Evolutionary conservation across 2,797 vertebrate species (phyloP).

Genomic region (Microcaecilia unicolor): DNA sequence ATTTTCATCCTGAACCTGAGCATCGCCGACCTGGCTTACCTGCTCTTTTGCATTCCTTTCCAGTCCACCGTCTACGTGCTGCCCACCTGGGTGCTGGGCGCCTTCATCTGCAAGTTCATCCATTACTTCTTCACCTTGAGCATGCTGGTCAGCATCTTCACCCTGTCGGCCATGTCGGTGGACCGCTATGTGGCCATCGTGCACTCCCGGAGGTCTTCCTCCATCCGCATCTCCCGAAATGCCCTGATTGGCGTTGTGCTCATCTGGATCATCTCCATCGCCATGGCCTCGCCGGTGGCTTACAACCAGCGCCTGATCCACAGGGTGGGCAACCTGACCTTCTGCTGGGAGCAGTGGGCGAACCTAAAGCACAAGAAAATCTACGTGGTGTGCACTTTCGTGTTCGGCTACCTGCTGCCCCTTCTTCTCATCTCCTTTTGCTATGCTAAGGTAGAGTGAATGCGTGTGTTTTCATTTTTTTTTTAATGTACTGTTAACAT

Average conservation of each 20-base stretch:
- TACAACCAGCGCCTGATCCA: slow-evolving; percentile 80
- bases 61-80: slow-evolving; percentile 88
- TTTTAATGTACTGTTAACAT: no score
- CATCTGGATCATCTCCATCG: slow-evolving; percentile 85
- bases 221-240: slow-evolving; percentile 73
- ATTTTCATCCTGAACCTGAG: slow-evolving; percentile 96
- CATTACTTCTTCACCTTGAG: slow-evolving; percentile 97
- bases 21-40: slow-evolving; percentile 89
- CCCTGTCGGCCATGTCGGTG: slow-evolving; percentile 91
- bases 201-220: slow-evolving; percentile 81
- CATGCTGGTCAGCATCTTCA: slow-evolving; percentile 97
- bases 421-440: slow-evolving; percentile 93
- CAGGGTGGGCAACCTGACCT: slow-evolving; percentile 68
- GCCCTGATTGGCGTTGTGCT: slow-evolving; percentile 73
- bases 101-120: slow-evolving; percentile 89
- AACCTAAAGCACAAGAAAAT: slow-evolving; percentile 71
- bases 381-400: slow-evolving; percentile 87
- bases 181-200: slow-evolving; percentile 96
- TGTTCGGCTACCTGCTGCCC: slow-evolving; percentile 89
- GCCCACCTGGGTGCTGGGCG: slow-evolving; percentile 86
- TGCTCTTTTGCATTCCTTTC: slow-evolving; percentile 94
- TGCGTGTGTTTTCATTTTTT: no score
- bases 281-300: slow-evolving; percentile 84
- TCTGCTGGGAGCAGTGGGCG: slow-evolving; percentile 91
- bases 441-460: slow-evolving; percentile 93